These are phyloP conservation scores for Monodelphis domestica DNA, from an alignment of 2,797 vertebrate species.

Conservation along the genomic window DNA sequence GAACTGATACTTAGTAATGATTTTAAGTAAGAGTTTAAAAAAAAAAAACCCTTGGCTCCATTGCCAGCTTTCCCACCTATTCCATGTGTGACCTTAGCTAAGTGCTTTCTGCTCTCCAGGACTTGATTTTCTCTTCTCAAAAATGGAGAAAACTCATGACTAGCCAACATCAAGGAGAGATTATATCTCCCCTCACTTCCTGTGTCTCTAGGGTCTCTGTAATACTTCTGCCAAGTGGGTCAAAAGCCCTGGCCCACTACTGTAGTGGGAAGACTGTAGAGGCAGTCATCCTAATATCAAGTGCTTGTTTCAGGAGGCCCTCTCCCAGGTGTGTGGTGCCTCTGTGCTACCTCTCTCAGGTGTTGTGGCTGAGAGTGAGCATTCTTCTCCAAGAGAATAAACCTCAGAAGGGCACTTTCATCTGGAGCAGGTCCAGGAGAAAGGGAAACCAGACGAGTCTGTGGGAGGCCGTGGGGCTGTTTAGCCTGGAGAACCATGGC, in stretches of 20 bases:
- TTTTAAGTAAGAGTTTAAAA: no score
- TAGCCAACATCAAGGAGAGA: not conserved
- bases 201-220: conserved; percentile 13
- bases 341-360: not conserved
- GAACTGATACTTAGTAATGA: no score
- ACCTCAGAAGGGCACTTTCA: no score
- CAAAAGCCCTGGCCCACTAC: not conserved
- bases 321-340: not conserved
- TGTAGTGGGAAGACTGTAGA: not conserved
- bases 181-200: not conserved
- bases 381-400: not conserved
- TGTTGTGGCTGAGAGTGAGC: not conserved
- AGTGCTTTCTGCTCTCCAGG: not conserved
- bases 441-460: not conserved
- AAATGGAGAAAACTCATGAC: not conserved
- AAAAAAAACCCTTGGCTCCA: not conserved
- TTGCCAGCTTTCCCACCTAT: not conserved
- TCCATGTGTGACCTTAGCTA: not conserved
- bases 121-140: not conserved
- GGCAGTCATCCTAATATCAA: not conserved
- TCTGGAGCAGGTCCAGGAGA: not conserved
- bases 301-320: not conserved
- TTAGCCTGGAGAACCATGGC: not conserved
- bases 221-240: conserved; percentile 8
- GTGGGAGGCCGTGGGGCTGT: not conserved